A percentile compares a stretch with the other conserved stretches of the same genome.
Conservation (phyloP, 2,888 invertebrate genomes). For the Ophioninae sp. region DNA sequence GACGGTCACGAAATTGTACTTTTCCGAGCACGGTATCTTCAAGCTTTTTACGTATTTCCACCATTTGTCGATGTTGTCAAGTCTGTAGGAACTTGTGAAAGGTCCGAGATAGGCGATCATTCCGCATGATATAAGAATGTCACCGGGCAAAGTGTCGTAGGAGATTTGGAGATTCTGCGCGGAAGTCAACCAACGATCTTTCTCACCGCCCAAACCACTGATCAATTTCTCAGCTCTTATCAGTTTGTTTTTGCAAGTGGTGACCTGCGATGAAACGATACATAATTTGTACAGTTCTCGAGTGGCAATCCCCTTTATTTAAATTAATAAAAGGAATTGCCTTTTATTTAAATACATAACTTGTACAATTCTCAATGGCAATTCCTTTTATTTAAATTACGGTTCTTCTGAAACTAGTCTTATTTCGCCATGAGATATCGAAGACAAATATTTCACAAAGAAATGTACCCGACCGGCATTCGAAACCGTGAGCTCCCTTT, state of each 20-base stretch:
- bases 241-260: slow-evolving; percentile 90
- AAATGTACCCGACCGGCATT: too few relatives aligned
- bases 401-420: too few relatives aligned
- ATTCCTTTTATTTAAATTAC: not conserved
- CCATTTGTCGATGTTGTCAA: slow-evolving; percentile 87
- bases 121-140: slow-evolving; percentile 93
- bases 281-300: not conserved
- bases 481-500: too few relatives aligned
- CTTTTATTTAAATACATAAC: too few relatives aligned
- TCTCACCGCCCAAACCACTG: slow-evolving; percentile 92
- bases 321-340: too few relatives aligned
- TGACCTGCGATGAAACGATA: slow-evolving; percentile 58
- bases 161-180: slow-evolving; percentile 88
- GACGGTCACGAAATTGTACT: slow-evolving; percentile 87
- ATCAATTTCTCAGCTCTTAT: slow-evolving; percentile 93
- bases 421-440: too few relatives aligned
- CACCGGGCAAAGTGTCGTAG: slow-evolving; percentile 93
- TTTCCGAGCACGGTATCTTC: slow-evolving; percentile 89
- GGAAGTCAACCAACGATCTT: slow-evolving; percentile 90
- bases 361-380: not conserved
- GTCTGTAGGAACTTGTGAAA: slow-evolving; percentile 88
- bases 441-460: too few relatives aligned
- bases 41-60: slow-evolving; percentile 85
- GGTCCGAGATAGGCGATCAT: slow-evolving; percentile 95
- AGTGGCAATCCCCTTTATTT: not conserved